Percentiles rank a stretch among this genome's conserved stretches.
phyloP scores from a whole-genome alignment of 2,888 invertebrate genomes.

The Cantharis rustica region DNA sequence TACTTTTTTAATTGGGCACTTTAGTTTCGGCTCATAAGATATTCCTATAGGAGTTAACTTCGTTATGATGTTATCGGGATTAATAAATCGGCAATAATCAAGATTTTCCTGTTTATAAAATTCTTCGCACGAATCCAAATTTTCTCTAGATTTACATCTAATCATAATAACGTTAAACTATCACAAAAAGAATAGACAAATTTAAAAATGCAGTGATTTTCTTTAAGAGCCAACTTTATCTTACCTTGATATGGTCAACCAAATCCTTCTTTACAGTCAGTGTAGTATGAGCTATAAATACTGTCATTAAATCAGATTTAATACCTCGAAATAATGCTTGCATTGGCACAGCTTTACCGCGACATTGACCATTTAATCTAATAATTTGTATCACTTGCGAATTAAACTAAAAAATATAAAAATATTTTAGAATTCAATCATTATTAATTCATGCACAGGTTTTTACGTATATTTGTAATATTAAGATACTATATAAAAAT shows the following conservation, averaged over 20 bases:
- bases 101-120: neutral
- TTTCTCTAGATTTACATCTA: neutral
- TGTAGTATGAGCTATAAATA: neutral
- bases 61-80: neutral
- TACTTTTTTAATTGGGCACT: slow-evolving; percentile 4
- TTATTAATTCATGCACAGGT: too few relatives aligned
- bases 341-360: neutral
- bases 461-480: too few relatives aligned
- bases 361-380: neutral
- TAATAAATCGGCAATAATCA: neutral
- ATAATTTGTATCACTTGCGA: neutral
- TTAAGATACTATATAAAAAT: too few relatives aligned
- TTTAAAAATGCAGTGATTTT: neutral
- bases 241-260: neutral
- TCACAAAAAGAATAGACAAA: neutral
- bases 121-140: neutral
- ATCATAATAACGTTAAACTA: neutral
- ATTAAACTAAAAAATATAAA: neutral
- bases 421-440: too few relatives aligned
- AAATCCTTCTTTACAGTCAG: neutral
- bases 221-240: neutral
- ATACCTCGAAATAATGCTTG: neutral
- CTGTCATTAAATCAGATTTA: neutral
- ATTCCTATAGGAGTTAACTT: neutral
- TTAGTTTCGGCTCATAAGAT: neutral